Evolutionary conservation across 2,113 vertebrate species (phyloP).

Genomic region (Cygnus buccinator): DNA sequence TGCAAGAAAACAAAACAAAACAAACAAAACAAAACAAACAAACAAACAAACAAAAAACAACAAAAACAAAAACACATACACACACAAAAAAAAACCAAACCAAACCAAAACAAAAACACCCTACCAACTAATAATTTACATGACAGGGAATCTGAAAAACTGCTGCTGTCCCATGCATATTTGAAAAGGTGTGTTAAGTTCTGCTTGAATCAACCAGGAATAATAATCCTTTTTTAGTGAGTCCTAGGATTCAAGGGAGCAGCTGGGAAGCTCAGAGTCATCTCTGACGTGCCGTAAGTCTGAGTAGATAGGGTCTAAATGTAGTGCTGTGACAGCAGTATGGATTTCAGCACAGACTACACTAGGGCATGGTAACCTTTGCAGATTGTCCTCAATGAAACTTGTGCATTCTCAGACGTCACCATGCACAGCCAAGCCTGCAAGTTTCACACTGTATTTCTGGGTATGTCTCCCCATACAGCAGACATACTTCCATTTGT

Average conservation of each 20-base stretch:
- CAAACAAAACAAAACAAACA: no score
- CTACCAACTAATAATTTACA: not conserved
- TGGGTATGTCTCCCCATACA: accelerated
- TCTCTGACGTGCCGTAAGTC: not conserved
- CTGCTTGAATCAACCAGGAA: not conserved
- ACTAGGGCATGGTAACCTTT: accelerated
- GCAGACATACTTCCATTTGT: not conserved
- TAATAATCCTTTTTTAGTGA: not conserved
- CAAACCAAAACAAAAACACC: no score
- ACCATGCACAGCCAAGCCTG: accelerated
- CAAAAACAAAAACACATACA: no score
- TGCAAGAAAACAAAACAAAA: not conserved
- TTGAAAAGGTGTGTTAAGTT: not conserved
- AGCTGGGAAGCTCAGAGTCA: not conserved
- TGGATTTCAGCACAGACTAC: accelerated
- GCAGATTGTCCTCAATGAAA: not conserved
- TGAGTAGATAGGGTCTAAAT: not conserved
- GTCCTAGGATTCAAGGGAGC: not conserved
- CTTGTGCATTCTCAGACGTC: not conserved
- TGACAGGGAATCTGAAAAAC: not conserved
- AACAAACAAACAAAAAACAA: no score
- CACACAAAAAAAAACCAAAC: no score
- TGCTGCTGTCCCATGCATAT: not conserved
- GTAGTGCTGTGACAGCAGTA: not conserved
- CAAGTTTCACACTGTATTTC: accelerated